These are phyloP conservation scores for Leptodactylus fallax DNA, from an alignment of 2,797 vertebrate genomes.

Conservation along the genomic window DNA sequence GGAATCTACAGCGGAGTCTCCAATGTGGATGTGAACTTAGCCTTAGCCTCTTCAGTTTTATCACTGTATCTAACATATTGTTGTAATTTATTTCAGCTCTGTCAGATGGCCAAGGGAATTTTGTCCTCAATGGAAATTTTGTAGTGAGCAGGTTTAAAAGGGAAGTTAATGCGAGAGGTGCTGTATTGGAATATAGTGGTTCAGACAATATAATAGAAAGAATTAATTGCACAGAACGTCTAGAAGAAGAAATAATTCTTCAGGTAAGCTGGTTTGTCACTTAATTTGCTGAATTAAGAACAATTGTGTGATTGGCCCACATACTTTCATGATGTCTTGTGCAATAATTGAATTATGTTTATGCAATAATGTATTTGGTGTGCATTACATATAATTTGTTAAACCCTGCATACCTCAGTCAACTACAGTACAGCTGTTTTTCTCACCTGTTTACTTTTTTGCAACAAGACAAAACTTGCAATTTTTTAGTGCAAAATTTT, in stretches of 20 bases:
- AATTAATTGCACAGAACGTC: conserved; percentile 92
- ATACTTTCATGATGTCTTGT: no score
- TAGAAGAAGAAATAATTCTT: conserved; percentile 88
- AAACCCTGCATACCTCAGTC: background rate
- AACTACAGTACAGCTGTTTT: no score
- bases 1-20: no score
- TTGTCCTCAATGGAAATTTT: conserved; percentile 95
- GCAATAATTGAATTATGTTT: no score
- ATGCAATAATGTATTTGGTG: background rate
- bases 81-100: conserved; percentile 79
- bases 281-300: background rate
- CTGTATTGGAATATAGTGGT: conserved; percentile 92
- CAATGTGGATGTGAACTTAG: no score
- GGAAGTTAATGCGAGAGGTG: conserved; percentile 89
- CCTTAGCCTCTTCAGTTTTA: no score
- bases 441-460: no score
- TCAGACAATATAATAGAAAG: conserved; percentile 90
- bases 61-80: background rate
- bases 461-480: no score
- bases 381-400: background rate
- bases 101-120: conserved; percentile 89
- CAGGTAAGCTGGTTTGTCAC: conserved; percentile 78
- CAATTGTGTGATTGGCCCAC: no score
- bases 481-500: no score
- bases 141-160: conserved; percentile 97